These are phyloP conservation scores for Micropoecilia bifurca DNA, from an alignment of 2,797 vertebrate genomes.

Conservation along the genomic window DNA sequence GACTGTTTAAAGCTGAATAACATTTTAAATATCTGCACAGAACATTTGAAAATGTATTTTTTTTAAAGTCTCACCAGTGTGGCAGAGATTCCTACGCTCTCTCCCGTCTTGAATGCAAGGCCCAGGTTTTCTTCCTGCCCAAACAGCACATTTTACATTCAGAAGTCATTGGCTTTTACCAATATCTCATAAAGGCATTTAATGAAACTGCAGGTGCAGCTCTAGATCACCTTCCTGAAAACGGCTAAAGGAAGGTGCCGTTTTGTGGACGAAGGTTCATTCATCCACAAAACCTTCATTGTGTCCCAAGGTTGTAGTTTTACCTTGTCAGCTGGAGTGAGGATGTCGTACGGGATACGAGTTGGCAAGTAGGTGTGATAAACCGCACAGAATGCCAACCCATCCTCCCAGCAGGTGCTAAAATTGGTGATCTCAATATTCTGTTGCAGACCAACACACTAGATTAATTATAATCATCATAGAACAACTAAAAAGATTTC, in stretches of 20 bases:
- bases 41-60: background rate
- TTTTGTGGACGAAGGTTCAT: no score
- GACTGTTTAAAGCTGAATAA: background rate
- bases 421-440: conserved; percentile 87
- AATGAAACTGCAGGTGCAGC: background rate
- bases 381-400: conserved; percentile 83
- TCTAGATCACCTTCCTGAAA: background rate
- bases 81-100: conserved; percentile 74
- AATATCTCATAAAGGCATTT: background rate
- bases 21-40: background rate
- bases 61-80: conserved; percentile 73
- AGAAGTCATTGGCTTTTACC: background rate
- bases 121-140: conserved; percentile 78
- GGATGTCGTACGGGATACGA: conserved; percentile 73
- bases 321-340: conserved; percentile 79
- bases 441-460: conserved; percentile 61
- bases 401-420: conserved; percentile 86
- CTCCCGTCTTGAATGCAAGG: conserved; percentile 80
- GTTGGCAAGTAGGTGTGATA: conserved; percentile 83
- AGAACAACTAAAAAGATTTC: background rate
- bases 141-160: conserved; percentile 19
- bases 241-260: no score
- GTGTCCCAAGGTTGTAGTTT: background rate
- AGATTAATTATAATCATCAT: background rate
- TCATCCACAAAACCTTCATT: background rate